These are phyloP conservation scores for Glossosoma conforme DNA, from an alignment of 1,140 invertebrate species.

Conservation along the genomic window DNA sequence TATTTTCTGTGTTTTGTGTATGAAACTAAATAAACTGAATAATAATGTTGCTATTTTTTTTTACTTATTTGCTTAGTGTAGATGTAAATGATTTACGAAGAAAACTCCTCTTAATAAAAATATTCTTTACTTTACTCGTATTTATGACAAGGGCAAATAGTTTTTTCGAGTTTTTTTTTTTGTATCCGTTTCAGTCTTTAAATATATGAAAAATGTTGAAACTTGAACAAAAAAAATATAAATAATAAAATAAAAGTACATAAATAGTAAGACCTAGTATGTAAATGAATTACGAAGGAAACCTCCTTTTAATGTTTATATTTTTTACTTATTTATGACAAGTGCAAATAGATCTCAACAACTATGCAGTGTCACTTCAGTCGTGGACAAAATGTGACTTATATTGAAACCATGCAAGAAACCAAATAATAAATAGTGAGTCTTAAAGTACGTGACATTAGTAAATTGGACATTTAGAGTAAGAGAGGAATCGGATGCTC, in stretches of 20 bases:
- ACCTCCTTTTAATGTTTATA: background rate
- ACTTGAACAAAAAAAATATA: background rate
- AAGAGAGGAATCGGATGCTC: background rate
- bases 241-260: background rate
- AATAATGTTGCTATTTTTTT: too few species aligned
- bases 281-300: background rate
- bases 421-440: background rate
- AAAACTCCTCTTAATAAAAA: too few species aligned
- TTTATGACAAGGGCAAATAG: too few species aligned
- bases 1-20: too few species aligned
- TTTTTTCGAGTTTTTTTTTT: too few species aligned
- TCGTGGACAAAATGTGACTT: background rate
- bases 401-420: background rate
- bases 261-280: background rate
- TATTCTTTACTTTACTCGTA: too few species aligned
- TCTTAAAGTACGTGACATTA: conserved; percentile 7
- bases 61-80: too few species aligned
- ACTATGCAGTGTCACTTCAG: background rate
- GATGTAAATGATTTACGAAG: too few species aligned
- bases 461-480: conserved; percentile 11
- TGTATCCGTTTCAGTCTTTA: too few species aligned
- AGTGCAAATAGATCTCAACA: background rate
- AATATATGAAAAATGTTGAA: too few species aligned
- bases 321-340: background rate
- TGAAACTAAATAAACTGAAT: too few species aligned